Evolutionary conservation across 2,797 vertebrate species (phyloP), one percentile per base, ranked within the genome.

Genomic region (Delichon dasypus): DNA sequence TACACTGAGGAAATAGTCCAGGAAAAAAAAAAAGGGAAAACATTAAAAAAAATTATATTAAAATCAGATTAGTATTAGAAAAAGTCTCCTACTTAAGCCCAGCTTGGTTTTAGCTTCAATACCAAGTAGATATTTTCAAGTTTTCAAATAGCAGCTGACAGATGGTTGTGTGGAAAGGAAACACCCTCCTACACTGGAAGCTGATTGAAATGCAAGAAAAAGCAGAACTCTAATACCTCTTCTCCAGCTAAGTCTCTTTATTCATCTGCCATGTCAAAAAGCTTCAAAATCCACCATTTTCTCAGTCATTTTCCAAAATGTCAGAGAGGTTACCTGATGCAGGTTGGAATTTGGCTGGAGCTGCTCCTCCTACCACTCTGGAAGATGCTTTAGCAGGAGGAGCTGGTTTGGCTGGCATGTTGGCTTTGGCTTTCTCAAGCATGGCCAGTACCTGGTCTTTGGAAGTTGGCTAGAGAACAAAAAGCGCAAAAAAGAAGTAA

Each of bases 381-480:
- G 98, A 97, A 80, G 98, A 95, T 32, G 97, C 93, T 61, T 98
- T 97, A 89, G 98, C 94, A 83, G 98, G 98, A 64, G 98, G 98
- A 65, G 97, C 98, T 55, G 98, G 99, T 97, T 99, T 99, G 85
- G 98, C 98, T 34, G 99, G 99, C 99, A 99, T 98, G 84, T 98
- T 98, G 7, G 98, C 97, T 97, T 99, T 98, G 88, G 99, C 99
- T 94, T 99, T 99, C 85, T 99, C 99, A 96, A 99, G 97, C 98
- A 99, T 98, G 95, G 97, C 97, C 53, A 99, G 67, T 75, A 99
- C 99, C 91, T 99, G 99, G 97, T 99, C 99, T 98, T 99, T 99
- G 23, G 99, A 99, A 89, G 99, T 97, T 38, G 98, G 97, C 99
- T 99, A 96, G 9, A 92, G n/a, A 91, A 86, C 4, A 70, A 25